Evolutionary conservation across 2,888 invertebrate genomes (phyloP), one percentile per base, ranked within the genome.

Genomic region (Stratiomys singularior): DNA sequence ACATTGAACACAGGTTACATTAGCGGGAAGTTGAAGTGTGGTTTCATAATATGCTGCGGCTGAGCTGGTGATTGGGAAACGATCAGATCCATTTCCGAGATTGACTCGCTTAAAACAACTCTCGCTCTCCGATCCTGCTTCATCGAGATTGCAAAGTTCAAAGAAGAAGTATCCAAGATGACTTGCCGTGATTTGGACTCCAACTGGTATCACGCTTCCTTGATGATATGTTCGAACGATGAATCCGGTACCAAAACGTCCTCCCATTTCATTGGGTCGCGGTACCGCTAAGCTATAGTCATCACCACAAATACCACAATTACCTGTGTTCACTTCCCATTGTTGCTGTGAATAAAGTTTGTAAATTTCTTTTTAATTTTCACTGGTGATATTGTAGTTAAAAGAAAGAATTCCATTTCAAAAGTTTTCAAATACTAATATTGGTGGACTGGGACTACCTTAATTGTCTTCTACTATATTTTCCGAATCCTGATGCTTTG

Each of bases 221-320:
- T 81, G 79, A 3, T 76, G 81, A 81, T 88, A 90, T 81, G 81
- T 85, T 81, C 83, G 80, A 0, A 89, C 89, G 64, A 90, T 88
- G 1, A 85, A 83, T 1, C 90, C 90, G n/a, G 82, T 82, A 77
- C 88, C 88, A 81, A 87, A 90, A 47, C 77, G 81, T n/a, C 90
- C 90, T 3, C 89, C 89, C 72, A 89, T 84, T 81, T 91, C 90
- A 81, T 90, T 88, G 5, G 86, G 83, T 67, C 90, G 85, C 0
- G 91, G 91, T 46, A 81, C 83, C 0, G 84, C 74, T 1, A 83
- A 27, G 1, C 85, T 83, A 79, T 86, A 90, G 79, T 87, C 83
- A 82, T 91, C 90, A 1, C 91, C 91, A 80, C 90, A 91, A 0
- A 87, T 80, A 0, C 91, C 91, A 81, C 91, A 91, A 69, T 85